Evolutionary conservation across 2,888 invertebrate genomes (phyloP).

Genomic region (Tetramorium bicarinatum): DNA sequence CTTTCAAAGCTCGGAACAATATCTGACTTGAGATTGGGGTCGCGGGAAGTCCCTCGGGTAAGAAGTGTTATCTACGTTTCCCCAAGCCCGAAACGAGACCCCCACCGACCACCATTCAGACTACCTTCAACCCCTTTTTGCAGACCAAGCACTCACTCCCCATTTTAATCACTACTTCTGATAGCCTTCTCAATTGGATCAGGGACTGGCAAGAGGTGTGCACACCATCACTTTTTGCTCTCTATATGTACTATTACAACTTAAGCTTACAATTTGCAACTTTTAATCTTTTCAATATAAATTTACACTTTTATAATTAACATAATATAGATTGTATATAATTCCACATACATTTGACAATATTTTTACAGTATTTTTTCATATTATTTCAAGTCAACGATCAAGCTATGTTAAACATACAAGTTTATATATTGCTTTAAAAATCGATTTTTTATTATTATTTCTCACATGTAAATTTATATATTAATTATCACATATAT

Average conservation of each 20-base stretch:
- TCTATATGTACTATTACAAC: neutral
- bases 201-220: conserved; percentile 74
- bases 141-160: conserved; percentile 77
- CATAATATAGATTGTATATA: neutral
- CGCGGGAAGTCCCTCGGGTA: conserved; percentile 81
- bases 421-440: neutral
- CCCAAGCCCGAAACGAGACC: conserved; percentile 80
- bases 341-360: neutral
- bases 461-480: neutral
- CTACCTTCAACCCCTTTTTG: conserved; percentile 75
- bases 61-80: conserved; percentile 83
- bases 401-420: too few relatives aligned
- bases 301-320: neutral
- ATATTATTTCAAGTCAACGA: neutral
- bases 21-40: conserved; percentile 84
- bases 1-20: conserved; percentile 84
- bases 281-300: neutral
- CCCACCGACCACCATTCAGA: conserved; percentile 70
- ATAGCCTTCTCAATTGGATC: conserved; percentile 81
- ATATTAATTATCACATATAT: conserved; percentile 8
- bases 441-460: neutral
- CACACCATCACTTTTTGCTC: conserved; percentile 40
- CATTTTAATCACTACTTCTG: conserved; percentile 82
- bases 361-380: neutral
- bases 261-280: neutral